Conservation (phyloP, 2,797 vertebrate species). For the Hyperoplus lanceolatus region DNA sequence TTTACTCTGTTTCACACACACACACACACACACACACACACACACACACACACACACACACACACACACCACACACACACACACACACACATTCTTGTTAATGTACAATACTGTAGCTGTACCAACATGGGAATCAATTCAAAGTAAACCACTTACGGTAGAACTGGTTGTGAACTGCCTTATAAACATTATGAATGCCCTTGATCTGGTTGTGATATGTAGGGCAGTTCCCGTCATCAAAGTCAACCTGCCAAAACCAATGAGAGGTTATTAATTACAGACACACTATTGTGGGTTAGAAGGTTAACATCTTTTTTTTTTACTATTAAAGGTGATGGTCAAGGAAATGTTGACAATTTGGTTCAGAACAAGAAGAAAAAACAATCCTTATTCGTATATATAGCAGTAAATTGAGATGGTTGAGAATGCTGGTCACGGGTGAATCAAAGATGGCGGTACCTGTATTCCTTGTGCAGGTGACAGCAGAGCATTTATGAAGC, state of each 20-base stretch:
- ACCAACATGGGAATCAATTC: not conserved
- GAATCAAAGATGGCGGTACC: slow-evolving; percentile 33
- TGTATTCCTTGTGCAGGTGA: slow-evolving; percentile 86
- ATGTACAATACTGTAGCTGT: not conserved
- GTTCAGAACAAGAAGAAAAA: not conserved
- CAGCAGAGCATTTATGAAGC: slow-evolving; percentile 78
- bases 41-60: too few relatives aligned
- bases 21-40: too few relatives aligned
- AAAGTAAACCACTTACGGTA: slow-evolving; percentile 68
- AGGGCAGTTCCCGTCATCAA: slow-evolving; percentile 89
- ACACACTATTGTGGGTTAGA: not conserved
- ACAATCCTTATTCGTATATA: too few relatives aligned
- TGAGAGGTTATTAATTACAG: not conserved
- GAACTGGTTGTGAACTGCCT: slow-evolving; percentile 80
- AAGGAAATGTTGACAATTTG: not conserved
- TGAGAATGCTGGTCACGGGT: not conserved
- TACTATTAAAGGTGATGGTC: not conserved
- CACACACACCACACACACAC: not conserved
- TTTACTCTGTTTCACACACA: not conserved
- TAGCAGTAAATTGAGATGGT: not conserved
- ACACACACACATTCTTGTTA: not conserved
- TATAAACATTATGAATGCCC: slow-evolving; percentile 85
- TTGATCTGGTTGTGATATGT: slow-evolving; percentile 87
- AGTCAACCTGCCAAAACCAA: slow-evolving; percentile 83
- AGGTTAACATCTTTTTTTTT: not conserved